Evolutionary conservation across 2,797 vertebrate genomes (phyloP).

Genomic region (Babyrousa celebensis): DNA sequence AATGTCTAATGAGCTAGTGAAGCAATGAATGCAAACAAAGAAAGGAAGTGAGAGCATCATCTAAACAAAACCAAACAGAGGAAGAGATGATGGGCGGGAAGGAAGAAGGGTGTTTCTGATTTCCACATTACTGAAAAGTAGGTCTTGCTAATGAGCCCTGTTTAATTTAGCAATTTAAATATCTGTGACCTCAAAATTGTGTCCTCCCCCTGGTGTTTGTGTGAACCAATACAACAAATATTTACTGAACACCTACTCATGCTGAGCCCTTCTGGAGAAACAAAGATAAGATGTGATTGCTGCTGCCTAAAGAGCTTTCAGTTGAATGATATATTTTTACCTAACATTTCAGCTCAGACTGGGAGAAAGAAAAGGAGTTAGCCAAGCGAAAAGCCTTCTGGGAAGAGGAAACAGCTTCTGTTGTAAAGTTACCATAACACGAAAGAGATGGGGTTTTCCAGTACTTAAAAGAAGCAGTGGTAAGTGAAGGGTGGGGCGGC

Average conservation of each 20-base stretch:
- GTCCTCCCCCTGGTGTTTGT: neutral
- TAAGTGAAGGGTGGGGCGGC: neutral
- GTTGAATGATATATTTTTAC: neutral
- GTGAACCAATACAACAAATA: conserved; percentile 17
- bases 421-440: neutral
- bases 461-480: conserved; percentile 40
- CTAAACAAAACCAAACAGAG: neutral
- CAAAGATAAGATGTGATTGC: conserved; percentile 41
- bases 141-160: neutral
- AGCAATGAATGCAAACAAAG: neutral
- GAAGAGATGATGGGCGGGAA: neutral
- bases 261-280: neutral
- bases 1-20: neutral
- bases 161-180: conserved; percentile 58
- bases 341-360: neutral
- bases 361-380: conserved; percentile 5
- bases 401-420: neutral
- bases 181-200: conserved; percentile 4
- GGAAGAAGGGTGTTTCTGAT: neutral
- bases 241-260: neutral
- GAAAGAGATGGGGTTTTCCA: conserved; percentile 21
- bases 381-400: neutral
- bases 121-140: conserved; percentile 8
- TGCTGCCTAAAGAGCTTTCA: neutral
- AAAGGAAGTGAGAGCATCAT: neutral